Evolutionary conservation across 2,113 vertebrate genomes (phyloP), one percentile per base, ranked within the genome.

Genomic region (Nanorana parkeri): DNA sequence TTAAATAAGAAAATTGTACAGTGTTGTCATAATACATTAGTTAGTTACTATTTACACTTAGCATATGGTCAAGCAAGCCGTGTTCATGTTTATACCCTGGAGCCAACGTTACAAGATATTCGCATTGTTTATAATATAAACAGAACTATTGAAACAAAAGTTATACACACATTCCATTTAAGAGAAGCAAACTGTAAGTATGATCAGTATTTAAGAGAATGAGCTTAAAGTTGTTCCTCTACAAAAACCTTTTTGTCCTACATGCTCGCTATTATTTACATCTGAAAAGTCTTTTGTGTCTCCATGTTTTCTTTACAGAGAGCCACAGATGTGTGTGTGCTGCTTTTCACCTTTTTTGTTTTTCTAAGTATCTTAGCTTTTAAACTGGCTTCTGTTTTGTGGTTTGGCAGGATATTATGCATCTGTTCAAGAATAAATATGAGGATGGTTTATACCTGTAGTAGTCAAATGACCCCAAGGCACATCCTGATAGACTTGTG

Each of bases 261-360:
- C 72, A 75, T 29, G n/a, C 17, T 55, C 72, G 17, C 28, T 29
- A 23, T 41, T 29, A 61, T 61, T 60, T 61, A 60, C 72, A 41
- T 60, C 17, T 61, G 28, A 75, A 75, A 60, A 56, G 36, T 56
- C 72, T 75, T 75, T 75, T 75, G 56, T 75, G 72, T 58, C 72
- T 61, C 7, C 41, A 19, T 75, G 72, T 75, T 75, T 41, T 75
- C 36, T 16, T 61, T 75, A 23, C 10, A 15, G 28, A 32, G 55
- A 21, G 21, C 55, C 72, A n/a, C 72, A 60, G 15, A 61, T 61
- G n/a, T 41, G 36, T 60, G 56, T 75, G n/a, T 10, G 28, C 72
- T 75, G 60, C 24, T 24, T 21, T 63, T 63, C 21, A 24, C 13
- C 15, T 63, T 63, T 58, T 26, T 24, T 63, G 60, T 63, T 63